Conservation (phyloP, 2,888 invertebrate genomes). For the Lithophane leautieri region DNA sequence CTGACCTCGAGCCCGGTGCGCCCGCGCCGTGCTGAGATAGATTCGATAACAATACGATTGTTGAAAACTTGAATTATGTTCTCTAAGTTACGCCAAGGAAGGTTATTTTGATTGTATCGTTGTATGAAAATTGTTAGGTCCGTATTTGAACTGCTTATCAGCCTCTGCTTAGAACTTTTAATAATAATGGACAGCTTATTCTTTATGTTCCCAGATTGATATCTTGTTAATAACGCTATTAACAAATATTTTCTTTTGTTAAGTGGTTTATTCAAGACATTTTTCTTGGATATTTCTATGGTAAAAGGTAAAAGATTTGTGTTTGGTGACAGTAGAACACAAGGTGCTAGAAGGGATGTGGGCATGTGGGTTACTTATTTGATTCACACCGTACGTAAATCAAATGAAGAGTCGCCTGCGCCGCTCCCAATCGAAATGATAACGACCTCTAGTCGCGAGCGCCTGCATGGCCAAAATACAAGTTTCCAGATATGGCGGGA, state of each 20-base stretch:
- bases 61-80: conserved; percentile 82
- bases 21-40: conserved; percentile 66
- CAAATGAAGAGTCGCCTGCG: conserved; percentile 25
- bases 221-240: conserved; percentile 64
- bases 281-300: conserved; percentile 27
- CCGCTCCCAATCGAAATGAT: conserved; percentile 51
- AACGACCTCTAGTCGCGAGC: conserved; percentile 49
- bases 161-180: conserved; percentile 64
- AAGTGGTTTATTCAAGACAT: conserved; percentile 38
- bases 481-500: conserved; percentile 77
- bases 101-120: conserved; percentile 77
- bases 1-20: conserved; percentile 57
- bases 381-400: conserved; percentile 16
- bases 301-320: conserved; percentile 30
- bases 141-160: conserved; percentile 74
- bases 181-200: conserved; percentile 67
- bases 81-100: conserved; percentile 75
- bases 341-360: conserved; percentile 10
- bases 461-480: conserved; percentile 67
- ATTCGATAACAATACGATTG: conserved; percentile 82
- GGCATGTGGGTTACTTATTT: conserved; percentile 28
- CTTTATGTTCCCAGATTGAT: conserved; percentile 70
- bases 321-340: conserved; percentile 10
- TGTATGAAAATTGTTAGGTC: conserved; percentile 74
- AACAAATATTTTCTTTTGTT: conserved; percentile 65